Base-by-base conservation (phyloP, 2,113 vertebrate genomes). In the Muntiacus reevesi region DNA sequence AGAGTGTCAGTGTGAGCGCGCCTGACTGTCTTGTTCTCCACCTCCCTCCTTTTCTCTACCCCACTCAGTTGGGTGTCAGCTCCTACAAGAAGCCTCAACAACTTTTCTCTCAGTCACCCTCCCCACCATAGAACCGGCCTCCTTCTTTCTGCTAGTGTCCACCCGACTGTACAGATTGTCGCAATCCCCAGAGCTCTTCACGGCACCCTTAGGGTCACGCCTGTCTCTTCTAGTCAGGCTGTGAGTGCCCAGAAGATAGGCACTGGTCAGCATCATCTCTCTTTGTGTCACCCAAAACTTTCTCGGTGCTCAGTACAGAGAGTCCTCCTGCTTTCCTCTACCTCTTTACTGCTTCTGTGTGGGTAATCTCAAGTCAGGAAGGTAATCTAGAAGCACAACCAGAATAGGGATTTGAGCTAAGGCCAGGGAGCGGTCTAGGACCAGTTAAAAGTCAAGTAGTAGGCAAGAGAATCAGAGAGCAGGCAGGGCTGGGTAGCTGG, bases 131-230 rank as follows among this genome's bases (percentile, higher is more conserved):
- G 6, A 47, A 89, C 16, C 27, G 16, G n/a, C 55, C 50, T 15
- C 30, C 16, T 85, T 9, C 50, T 19, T 57, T 30, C 60, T 64
- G 50, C 45, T n/a, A 23, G 10, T 6, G 21, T 50, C 33, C 14
- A 36, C 47, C 28, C 2, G 0, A 25, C 11, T 13, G 6, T 2
- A 6, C 16, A 36, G 33, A 40, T 2, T 7, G 25, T 6, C 1
- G 0, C 12, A 55, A 27, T 9, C 28, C 28, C 74, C 59, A 12
- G 50, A 28, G 54, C 14, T 6, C 50, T 50, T 16, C 14, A 8
- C 6, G 30, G 16, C 6, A 21, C 14, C 3, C 52, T 33, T 52
- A 30, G n/a, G 87, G 5, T 43, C 91, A 78, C 7, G 0, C 30
- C 33, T 57, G 21, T 67, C 33, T 43, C n/a, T 9, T 3, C 59